Evolutionary conservation across 1,140 invertebrate genomes (phyloP), one percentile per base, ranked within the genome.

Genomic region (Drosophila arizonae): DNA sequence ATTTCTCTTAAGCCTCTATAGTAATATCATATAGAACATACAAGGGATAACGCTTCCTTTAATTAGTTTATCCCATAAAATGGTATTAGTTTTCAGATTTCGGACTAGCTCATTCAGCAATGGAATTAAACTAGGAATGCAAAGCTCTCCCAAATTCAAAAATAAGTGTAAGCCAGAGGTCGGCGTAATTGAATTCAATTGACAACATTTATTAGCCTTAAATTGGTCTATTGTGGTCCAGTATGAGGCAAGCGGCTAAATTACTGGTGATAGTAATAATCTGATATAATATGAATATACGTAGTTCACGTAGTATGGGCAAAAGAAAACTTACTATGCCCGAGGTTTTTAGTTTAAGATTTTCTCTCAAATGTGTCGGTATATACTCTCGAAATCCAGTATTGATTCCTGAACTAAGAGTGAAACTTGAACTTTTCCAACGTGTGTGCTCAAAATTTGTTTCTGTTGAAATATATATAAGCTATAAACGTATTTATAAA

Each of bases 331-430:
- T 56, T 24, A 33, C 9, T 33, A 26, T n/a, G 21, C 26, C 0
- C 21, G 6, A 6, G 3, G 17, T 36, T 3, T 24, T 56, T 56
- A 56, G 54, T 56, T 56, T n/a, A 26, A 21, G 21, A 39, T 56
- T n/a, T 56, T 9, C 21, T n/a, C 54, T 41, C 54, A 13, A 41
- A 56, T n/a, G 54, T n/a, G 54, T 26, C 54, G 54, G 54, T 56
- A 43, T 43, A 46, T 17, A 17, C n/a, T 8, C 8, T 15, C 15
- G 5, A 17, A 21, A 1, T 1, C n/a, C 17, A 17, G 43, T 45
- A 15, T 45, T 45, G 4, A 5, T 45, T 15, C 5, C 2, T 15
- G 15, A 15, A 45, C 6, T 46, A 17, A 17, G n/a, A 46, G 43
- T 46, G 2, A 11, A 39, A 8, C 33, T 36, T 8, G 2, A 10